These are phyloP conservation scores for Bombus turneri DNA, from an alignment of 1,140 invertebrate species.

Conservation along the genomic window DNA sequence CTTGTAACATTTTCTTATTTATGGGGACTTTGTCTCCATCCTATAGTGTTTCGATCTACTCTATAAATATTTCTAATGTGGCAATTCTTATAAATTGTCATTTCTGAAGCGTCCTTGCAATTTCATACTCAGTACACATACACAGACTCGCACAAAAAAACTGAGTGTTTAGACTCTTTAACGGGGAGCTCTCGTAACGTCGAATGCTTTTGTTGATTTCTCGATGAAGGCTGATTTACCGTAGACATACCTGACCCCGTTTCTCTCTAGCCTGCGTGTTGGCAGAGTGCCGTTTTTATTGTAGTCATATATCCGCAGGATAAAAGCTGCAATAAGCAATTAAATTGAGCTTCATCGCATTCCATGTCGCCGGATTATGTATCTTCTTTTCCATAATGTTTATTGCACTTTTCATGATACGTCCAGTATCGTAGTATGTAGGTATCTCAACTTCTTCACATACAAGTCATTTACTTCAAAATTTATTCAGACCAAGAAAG, in stretches of 20 bases:
- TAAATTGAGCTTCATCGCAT: slow-evolving; percentile 42
- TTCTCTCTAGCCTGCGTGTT: slow-evolving; percentile 61
- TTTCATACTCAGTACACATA: background rate
- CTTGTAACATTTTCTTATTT: background rate
- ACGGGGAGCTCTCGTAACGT: slow-evolving; percentile 34
- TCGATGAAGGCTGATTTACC: slow-evolving; percentile 66
- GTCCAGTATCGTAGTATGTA: background rate
- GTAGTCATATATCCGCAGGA: slow-evolving; percentile 59
- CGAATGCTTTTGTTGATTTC: slow-evolving; percentile 57
- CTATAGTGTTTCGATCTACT: background rate
- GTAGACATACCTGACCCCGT: slow-evolving; percentile 66
- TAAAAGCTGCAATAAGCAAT: slow-evolving; percentile 52
- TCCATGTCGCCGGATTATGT: slow-evolving; percentile 30
- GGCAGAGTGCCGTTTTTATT: slow-evolving; percentile 65
- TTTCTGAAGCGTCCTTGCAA: slow-evolving; percentile 5
- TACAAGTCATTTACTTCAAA: too few species aligned
- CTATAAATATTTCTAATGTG: background rate
- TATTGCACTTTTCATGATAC: background rate
- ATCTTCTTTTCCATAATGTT: slow-evolving; percentile 26
- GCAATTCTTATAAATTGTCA: slow-evolving; percentile 9
- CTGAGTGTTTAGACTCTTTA: slow-evolving; percentile 40
- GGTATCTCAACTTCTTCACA: too few species aligned
- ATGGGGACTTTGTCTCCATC: background rate
- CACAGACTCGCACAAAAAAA: background rate
- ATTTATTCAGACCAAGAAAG: background rate